These are phyloP conservation scores for Pteronotus mesoamericanus DNA, from an alignment of 2,797 vertebrate species.

Conservation along the genomic window DNA sequence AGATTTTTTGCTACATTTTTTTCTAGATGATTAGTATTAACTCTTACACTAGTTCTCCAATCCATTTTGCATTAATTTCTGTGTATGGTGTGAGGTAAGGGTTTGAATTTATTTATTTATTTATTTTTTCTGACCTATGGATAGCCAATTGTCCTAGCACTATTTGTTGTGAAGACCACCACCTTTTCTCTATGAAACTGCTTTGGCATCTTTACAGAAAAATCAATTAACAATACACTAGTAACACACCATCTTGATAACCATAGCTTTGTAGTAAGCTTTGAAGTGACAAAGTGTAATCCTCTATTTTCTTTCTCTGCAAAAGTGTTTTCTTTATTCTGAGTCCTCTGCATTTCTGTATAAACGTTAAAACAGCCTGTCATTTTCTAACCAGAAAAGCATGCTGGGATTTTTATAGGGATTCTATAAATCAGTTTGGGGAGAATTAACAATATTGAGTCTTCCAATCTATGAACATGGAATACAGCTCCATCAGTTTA, in stretches of 20 bases:
- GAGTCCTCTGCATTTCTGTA: not conserved
- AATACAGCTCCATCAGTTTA: not conserved
- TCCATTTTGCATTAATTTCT: slow-evolving; percentile 16
- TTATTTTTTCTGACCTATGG: not conserved
- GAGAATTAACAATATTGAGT: not conserved
- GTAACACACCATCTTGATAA: not conserved
- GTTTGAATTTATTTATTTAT: slow-evolving; percentile 24
- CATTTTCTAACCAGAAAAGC: not conserved
- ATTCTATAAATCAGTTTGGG: not conserved
- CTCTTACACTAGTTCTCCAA: not conserved
- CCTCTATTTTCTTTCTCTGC: not conserved
- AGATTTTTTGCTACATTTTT: not conserved
- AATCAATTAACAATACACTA: not conserved
- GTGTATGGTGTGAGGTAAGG: not conserved
- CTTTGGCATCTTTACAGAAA: not conserved
- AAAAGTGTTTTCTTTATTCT: not conserved
- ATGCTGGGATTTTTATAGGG: not conserved
- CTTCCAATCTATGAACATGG: not conserved
- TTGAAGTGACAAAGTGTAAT: not conserved
- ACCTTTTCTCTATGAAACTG: slow-evolving; percentile 1
- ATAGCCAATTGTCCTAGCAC: not conserved
- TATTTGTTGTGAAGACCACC: not conserved
- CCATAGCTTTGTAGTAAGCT: not conserved
- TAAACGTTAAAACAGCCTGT: not conserved
- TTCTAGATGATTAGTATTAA: not conserved